phyloP scores from a whole-genome alignment of 2,113 vertebrate genomes.

The Pelmatolapia mariae region DNA sequence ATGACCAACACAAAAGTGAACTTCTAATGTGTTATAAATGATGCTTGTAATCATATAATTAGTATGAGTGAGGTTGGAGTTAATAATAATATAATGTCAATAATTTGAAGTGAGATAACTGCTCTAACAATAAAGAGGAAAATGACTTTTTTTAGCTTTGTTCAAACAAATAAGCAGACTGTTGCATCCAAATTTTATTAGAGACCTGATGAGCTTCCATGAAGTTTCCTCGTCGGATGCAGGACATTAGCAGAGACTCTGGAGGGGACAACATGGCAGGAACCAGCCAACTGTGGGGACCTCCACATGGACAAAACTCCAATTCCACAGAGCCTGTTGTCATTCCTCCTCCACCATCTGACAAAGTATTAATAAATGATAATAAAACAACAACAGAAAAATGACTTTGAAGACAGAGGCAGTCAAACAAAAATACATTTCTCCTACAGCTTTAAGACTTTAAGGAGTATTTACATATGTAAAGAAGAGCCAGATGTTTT shows the following conservation, averaged over 20 bases:
- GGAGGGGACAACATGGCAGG: conserved; percentile 94
- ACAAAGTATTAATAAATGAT: neutral
- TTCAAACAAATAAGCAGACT: neutral
- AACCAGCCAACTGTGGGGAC: conserved; percentile 77
- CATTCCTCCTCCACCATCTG: conserved; percentile 76
- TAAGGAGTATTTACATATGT: neutral
- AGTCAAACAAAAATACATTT: neutral
- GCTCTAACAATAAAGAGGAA: neutral
- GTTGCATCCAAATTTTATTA: neutral
- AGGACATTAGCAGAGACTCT: conserved; percentile 90
- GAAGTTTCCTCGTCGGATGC: conserved; percentile 87
- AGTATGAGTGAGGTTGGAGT: neutral
- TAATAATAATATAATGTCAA: neutral
- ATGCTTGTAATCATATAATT: neutral
- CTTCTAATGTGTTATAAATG: neutral
- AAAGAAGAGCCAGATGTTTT: neutral
- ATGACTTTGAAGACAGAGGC: neutral
- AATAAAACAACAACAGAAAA: neutral
- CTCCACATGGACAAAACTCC: conserved; percentile 60
- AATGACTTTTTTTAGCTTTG: neutral
- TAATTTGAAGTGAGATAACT: neutral
- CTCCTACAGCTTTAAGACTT: neutral
- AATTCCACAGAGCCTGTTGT: conserved; percentile 43
- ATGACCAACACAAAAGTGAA: neutral
- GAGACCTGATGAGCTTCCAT: conserved; percentile 89